Evolutionary conservation across 2,888 invertebrate species (phyloP), one percentile per base, ranked within the genome.

Genomic region (Dolichomitus sp.): DNA sequence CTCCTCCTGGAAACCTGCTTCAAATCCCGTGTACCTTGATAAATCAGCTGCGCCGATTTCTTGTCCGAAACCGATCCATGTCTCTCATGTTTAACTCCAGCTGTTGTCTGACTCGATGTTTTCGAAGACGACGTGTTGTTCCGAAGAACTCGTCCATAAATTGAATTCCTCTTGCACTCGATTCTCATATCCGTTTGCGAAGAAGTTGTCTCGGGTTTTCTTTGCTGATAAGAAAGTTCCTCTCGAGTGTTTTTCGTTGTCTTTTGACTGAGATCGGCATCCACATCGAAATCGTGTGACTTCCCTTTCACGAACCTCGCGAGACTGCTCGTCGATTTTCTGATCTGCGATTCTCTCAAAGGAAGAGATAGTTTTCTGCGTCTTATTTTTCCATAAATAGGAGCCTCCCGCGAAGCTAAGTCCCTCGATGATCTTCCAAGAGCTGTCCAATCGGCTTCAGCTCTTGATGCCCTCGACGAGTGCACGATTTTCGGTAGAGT

Each of bases 351-450:
- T 19, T 80, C 84, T 14, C 84, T 66, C 23, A 84, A 77, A 17
- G 87, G 91, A 17, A 92, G 80, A 0, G 93, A 93, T 0, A 89
- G 88, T 72, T 92, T 92, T 66, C 92, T 87, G 4, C 92, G 86
- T 23, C 92, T 87, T 61, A 93, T 93, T 14, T 88, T 88, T 0
- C 93, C 93, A 50, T 93, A 93, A 54, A 93, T 88, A 11, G 92
- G 91, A 0, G 91, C 90, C 27, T 93, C 92, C 57, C 89, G 87
- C 14, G 87, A 90, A 0, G 87, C 84, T 0, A 84, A 78, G 19
- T 89, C 87, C 37, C 86, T 84, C 12, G 77, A 85, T 9, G 87
- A 73, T 69, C 87, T 87, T 0, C 82, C 74, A 4, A 68, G 57
- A 9, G 37, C 80, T 19, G 68, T 69, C 80, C 88, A 86, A 52